A percentile compares a stretch with the other conserved stretches of the same genome.
These are phyloP conservation scores for Watsonalla cultraria DNA, from an alignment of 2,888 invertebrate species.

Conservation along the genomic window DNA sequence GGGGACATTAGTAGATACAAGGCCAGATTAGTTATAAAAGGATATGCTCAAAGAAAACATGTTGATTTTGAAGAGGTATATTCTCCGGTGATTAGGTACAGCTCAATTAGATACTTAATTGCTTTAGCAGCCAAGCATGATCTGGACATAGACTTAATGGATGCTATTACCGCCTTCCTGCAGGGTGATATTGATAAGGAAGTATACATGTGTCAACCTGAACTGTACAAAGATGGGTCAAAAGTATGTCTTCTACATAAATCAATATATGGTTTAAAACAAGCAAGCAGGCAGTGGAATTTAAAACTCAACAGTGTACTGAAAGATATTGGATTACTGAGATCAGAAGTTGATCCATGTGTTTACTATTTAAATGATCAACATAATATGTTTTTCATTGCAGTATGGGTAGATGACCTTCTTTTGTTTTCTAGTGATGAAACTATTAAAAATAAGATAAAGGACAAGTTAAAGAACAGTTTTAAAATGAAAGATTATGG, in stretches of 20 bases:
- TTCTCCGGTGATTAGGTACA: slow-evolving; percentile 17
- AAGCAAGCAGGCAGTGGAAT: slow-evolving; percentile 20
- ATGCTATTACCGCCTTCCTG: slow-evolving; percentile 21
- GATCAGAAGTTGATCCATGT: slow-evolving; percentile 14
- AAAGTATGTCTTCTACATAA: slow-evolving; percentile 19
- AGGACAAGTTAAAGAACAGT: slow-evolving; percentile 10
- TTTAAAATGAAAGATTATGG: slow-evolving; percentile 13
- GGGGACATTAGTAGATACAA: slow-evolving; percentile 12
- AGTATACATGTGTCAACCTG: slow-evolving; percentile 22
- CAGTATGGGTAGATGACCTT: slow-evolving; percentile 15
- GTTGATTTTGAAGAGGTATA: slow-evolving; percentile 16
- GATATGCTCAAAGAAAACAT: slow-evolving; percentile 17
- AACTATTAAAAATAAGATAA: background rate
- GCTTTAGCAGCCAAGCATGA: slow-evolving; percentile 15
- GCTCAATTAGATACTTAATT: slow-evolving; percentile 9
- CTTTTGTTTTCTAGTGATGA: slow-evolving; percentile 7
- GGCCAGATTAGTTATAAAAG: slow-evolving; percentile 15
- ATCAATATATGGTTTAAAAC: slow-evolving; percentile 19
- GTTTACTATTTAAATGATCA: slow-evolving; percentile 8
- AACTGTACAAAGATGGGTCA: slow-evolving; percentile 2
- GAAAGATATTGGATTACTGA: slow-evolving; percentile 8
- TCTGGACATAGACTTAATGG: slow-evolving; percentile 17
- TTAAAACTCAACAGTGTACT: slow-evolving; percentile 11
- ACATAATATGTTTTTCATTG: slow-evolving; percentile 1
- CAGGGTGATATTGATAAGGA: slow-evolving; percentile 21